phyloP scores from a whole-genome alignment of 1,140 invertebrate species.

The Zaprionus ornatus region DNA sequence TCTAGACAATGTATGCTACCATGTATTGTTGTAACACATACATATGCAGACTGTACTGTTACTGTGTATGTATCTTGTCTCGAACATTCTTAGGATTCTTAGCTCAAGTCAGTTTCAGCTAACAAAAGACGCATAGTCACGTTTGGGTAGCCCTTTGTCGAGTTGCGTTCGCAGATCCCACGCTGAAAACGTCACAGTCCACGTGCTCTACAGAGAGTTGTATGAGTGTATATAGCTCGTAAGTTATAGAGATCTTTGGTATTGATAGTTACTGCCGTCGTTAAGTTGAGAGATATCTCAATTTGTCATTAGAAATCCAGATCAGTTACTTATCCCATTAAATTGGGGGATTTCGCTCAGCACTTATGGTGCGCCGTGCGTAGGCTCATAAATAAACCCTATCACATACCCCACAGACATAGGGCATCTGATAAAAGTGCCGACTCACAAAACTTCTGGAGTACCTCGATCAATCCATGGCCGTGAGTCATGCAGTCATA shows the following conservation, averaged over 20 bases:
- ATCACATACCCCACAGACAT: constrained; percentile 28
- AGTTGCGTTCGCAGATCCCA: constrained; percentile 10
- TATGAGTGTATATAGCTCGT: neutral
- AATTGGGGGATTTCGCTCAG: neutral
- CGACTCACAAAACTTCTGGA: constrained; percentile 37
- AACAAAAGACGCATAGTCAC: constrained; percentile 37
- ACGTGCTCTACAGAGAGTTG: constrained; percentile 9
- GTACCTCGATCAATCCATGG: constrained; percentile 23
- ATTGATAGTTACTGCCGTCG: neutral
- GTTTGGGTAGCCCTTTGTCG: constrained; percentile 5
- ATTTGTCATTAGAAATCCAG: neutral
- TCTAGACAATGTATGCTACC: neutral
- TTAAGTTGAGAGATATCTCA: neutral
- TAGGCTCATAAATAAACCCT: constrained; percentile 50
- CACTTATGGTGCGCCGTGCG: neutral
- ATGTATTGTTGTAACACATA: neutral
- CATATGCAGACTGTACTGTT: constrained; percentile 2
- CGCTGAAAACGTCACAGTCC: constrained; percentile 8
- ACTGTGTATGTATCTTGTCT: constrained; percentile 1
- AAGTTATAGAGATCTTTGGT: neutral
- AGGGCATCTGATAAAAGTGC: constrained; percentile 33
- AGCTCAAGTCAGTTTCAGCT: constrained; percentile 9
- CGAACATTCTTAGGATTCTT: constrained; percentile 39
- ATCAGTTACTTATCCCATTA: constrained; percentile 21
- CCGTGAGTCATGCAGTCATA: constrained; percentile 30